Base-by-base conservation (phyloP, 2,113 vertebrate genomes). In the Fukomys damarensis region DNA sequence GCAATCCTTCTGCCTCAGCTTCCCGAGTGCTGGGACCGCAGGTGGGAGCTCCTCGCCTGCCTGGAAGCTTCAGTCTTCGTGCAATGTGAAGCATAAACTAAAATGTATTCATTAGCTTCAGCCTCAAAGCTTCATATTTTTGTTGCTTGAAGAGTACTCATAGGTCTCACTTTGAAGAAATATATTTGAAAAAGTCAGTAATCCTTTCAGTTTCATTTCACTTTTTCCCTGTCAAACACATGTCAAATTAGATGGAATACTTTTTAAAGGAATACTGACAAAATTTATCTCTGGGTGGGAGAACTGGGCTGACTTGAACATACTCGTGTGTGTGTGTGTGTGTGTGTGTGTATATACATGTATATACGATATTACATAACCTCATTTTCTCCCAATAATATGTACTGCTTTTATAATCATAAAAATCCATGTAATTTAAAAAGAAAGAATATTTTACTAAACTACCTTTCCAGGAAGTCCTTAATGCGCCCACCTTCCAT, bases 111-210 rank as follows among this genome's bases (percentile, higher is more conserved):
- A 63, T 59, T 77, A 63, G 74, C 30, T 4, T 24, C 59, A 91
- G n/a, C 4, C 6, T 93, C 13, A 76, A 22, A 83, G 66, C 20
- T 41, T 83, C 2, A 16, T 58, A 49, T 24, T 94, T 81, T 82
- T 65, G 3, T 65, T 80, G 83, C 52, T 87, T 46, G 81, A 95
- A 87, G 38, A 74, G 16, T 74, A 80, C 28, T 70, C 84, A 90
- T 46, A 74, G 22, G 5, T 91, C 82, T 96, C 84, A 41, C 91
- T 96, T 93, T 83, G 54, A 93, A 83, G 38, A 77, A 65, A 74
- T 84, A 59, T 49, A 58, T 56, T 56, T 41, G 24, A 87, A 87
- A 77, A 85, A 49, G n/a, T 77, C 7, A 91, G 19, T 35, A 58
- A 5, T 32, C 7, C 13, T 41, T 93, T 93, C 38, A 86, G 59